These are phyloP conservation scores for Panagrolaimus sp. DNA, from an alignment of 1,140 invertebrate species.

Conservation along the genomic window DNA sequence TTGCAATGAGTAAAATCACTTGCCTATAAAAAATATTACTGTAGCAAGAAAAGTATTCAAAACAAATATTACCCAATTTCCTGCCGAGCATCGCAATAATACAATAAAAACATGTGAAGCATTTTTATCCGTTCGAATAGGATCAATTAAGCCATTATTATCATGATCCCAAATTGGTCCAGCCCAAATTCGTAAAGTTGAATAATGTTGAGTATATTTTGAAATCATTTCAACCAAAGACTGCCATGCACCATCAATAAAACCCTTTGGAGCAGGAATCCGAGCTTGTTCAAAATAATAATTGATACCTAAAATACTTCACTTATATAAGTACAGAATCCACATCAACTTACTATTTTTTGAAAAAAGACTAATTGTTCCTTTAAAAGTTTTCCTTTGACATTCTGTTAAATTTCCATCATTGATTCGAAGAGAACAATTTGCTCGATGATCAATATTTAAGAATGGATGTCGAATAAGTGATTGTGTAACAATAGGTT, in stretches of 20 bases:
- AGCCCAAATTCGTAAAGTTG: background rate
- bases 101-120: background rate
- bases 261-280: background rate
- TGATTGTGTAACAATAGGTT: constrained; percentile 24
- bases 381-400: background rate
- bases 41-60: too few relatives aligned
- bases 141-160: constrained; percentile 3
- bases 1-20: background rate
- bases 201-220: background rate
- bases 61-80: too few relatives aligned
- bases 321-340: background rate
- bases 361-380: background rate
- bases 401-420: background rate
- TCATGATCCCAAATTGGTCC: background rate
- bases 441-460: constrained; percentile 30
- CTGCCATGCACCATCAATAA: background rate
- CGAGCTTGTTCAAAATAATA: background rate
- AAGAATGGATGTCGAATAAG: constrained; percentile 20
- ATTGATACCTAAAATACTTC: background rate
- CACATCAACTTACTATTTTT: background rate
- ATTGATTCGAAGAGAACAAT: constrained; percentile 14
- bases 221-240: background rate
- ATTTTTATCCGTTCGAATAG: background rate
- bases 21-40: too few relatives aligned
- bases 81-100: background rate